Evolutionary conservation across 2,113 vertebrate species (phyloP), one percentile per base, ranked within the genome.

Genomic region (Zosterops hypoxanthus): DNA sequence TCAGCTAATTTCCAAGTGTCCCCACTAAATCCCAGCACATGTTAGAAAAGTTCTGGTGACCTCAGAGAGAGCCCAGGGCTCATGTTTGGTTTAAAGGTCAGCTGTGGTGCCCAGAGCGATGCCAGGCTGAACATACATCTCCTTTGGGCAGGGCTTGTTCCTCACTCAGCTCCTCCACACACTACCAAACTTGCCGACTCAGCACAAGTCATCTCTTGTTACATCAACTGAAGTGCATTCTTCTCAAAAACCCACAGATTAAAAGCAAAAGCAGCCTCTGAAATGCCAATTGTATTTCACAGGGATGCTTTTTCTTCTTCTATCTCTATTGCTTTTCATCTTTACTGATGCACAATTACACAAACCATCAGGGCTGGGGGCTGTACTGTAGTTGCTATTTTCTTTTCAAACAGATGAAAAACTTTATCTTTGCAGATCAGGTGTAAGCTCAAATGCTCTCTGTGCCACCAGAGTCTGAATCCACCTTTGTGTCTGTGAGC

Each of bases 181-280:
- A 4, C 34, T 53, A 11, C 49, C 61, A 34, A 69, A 72, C 42
- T 28, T 68, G 71, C 71, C 29, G 31, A 31, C 57, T 92, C 89
- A 79, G 79, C 93, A 80, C 26, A 79, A 93, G 66, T 44, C 56
- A 29, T 73, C 46, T 49, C 84, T 66, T 29, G 31, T 86, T 77
- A 59, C 4, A 3, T 71, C 59, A 77, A 0, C 53, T 44, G 12
- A 55, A 5, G 1, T 36, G 49, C n/a, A 5, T 60, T 94, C 21
- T 73, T 92, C 71, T 56, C 61, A 63, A 29, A 86, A 91, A 6
- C 15, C 15, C 75, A 86, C 69, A 81, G 79, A 94, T 64, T 66
- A 75, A 92, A 83, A 92, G 79, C 47, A 66, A 90, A 85, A 92
- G 20, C 75, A 53, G 56, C 60, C 57, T 92, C 60, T 90, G 50